These are phyloP conservation scores for Heteromurus nitidus DNA, from an alignment of 2,888 invertebrate species.

Conservation along the genomic window DNA sequence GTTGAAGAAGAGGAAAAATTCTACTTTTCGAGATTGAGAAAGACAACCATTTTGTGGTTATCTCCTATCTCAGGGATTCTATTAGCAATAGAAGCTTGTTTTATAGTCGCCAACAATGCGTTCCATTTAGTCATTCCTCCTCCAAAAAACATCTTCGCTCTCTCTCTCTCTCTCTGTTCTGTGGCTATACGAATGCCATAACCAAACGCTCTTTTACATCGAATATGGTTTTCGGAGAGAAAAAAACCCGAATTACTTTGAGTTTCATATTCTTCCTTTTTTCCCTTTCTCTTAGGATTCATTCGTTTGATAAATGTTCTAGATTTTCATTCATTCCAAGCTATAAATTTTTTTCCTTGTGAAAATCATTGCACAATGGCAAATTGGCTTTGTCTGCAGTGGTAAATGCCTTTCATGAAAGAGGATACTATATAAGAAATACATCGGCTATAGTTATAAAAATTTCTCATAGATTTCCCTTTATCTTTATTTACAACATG, in stretches of 20 bases:
- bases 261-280: constrained; percentile 8
- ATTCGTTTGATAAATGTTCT: constrained; percentile 58
- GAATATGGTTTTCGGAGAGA: constrained; percentile 4
- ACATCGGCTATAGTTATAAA: no score
- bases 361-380: constrained; percentile 49
- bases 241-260: not conserved
- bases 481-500: constrained; percentile 42
- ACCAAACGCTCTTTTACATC: no score
- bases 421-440: no score
- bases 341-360: constrained; percentile 42
- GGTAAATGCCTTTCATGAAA: not conserved
- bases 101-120: not conserved
- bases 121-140: constrained; percentile 2
- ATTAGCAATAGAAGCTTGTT: constrained; percentile 21
- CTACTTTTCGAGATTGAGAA: constrained; percentile 53
- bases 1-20: constrained; percentile 18
- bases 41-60: constrained; percentile 51
- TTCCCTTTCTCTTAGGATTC: constrained; percentile 51
- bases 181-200: not conserved
- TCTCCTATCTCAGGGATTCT: constrained; percentile 42
- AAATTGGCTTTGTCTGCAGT: constrained; percentile 43
- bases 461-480: no score
- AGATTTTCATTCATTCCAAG: constrained; percentile 54
- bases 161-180: not conserved
- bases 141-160: not conserved